Base-by-base conservation (phyloP, 2,888 invertebrate genomes). In the Myathropa florea region DNA sequence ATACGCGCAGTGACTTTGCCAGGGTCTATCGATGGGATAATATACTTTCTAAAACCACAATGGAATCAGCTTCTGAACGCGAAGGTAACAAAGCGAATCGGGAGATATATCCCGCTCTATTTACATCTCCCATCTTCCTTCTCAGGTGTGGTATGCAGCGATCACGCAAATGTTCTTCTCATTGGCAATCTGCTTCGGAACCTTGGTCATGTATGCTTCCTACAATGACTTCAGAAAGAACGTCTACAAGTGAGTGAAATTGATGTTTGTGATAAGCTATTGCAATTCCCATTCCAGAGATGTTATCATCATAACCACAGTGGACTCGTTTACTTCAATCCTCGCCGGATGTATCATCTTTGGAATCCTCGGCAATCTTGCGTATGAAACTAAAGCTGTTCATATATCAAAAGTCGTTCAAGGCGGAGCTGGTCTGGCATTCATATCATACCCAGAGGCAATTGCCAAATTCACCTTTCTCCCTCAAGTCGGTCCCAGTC, bases 281-380 rank as follows among this genome's bases (percentile, higher is more conserved):
- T 7, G 7, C 18, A 60, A 57, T 60, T 61, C 9, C 6, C 0
- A 4, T 76, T 65, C 10, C 91, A 96, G 96, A 89, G 97, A 97
- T 90, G 95, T 97, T 0, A 94, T 96, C 92, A 96, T 97, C 65
- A 96, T 97, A 7, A 96, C 97, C 0, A 95, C 96, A 1, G 92
- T 97, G 89, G 97, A 97, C 90, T 97, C 97, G 0, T 94, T 96
- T 76, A 97, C 97, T 0, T 97, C 97, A 88, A 92, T 97, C 12
- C 92, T 97, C 72, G 96, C 97, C 0, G 97, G 97, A 0, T 95
- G 96, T 88, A 97, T 97, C 1, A 97, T 97, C 87, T 97, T 97
- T 90, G 96, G 96, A 3, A 96, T 97, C 84, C 93, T 97, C 21
- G 97, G 97, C 0, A 97, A 97, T 91, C 92, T 97, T 89, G 96